Percentiles rank a stretch among this genome's conserved stretches.
phyloP scores from a whole-genome alignment of 2,888 invertebrate genomes.

The Acanthosoma haemorrhoidale region DNA sequence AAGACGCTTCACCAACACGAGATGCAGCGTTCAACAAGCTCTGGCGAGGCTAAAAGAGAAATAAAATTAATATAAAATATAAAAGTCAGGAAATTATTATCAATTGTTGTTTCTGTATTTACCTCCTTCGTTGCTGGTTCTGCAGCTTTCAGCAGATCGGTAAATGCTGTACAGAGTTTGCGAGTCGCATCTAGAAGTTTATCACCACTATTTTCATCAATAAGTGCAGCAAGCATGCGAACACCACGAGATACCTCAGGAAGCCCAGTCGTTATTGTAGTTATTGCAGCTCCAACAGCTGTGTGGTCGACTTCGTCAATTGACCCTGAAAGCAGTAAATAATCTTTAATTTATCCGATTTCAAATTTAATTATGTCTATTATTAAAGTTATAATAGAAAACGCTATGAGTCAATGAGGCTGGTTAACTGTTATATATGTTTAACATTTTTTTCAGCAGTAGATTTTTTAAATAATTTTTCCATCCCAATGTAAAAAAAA shows the following conservation, averaged over 20 bases:
- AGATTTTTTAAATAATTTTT: no score
- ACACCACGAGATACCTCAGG: conserved; percentile 94
- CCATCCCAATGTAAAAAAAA: no score
- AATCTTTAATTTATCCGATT: no score
- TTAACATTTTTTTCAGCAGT: no score
- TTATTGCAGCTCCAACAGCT: conserved; percentile 93
- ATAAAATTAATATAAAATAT: neutral
- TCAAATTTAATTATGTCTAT: no score
- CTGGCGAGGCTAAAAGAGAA: conserved; percentile 67
- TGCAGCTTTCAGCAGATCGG: conserved; percentile 88
- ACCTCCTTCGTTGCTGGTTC: conserved; percentile 90
- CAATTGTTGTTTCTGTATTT: neutral
- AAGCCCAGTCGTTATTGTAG: conserved; percentile 92
- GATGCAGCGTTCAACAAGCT: conserved; percentile 91
- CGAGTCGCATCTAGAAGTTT: conserved; percentile 86
- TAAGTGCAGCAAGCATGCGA: conserved; percentile 89
- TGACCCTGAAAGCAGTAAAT: conserved; percentile 30
- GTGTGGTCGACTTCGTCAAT: conserved; percentile 80
- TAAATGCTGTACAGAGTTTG: conserved; percentile 86
- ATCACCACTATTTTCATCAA: conserved; percentile 78
- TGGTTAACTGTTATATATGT: no score
- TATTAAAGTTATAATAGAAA: no score
- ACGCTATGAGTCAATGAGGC: no score
- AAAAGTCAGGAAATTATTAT: neutral
- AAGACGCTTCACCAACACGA: conserved; percentile 93